A percentile compares a stretch with the other conserved stretches of the same genome.
Conservation (phyloP, 1,140 invertebrate genomes). For the Drosophila subpulchrella region DNA sequence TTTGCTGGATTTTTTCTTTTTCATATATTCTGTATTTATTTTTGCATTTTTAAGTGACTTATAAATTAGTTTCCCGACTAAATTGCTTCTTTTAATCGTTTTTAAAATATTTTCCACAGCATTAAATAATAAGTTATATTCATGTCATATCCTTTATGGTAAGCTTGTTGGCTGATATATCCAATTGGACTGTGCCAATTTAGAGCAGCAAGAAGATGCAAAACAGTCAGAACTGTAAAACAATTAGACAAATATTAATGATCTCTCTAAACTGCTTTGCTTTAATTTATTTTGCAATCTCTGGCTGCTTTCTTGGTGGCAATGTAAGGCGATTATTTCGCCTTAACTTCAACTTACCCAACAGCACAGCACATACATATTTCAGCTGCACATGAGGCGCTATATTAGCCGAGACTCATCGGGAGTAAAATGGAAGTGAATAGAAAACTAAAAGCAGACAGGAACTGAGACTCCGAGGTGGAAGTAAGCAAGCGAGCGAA, state of each 20-base stretch:
- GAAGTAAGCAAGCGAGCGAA: constrained; percentile 27
- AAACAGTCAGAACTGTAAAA: no score
- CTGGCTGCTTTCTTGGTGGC: constrained; percentile 2
- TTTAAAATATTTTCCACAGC: background rate
- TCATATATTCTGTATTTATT: background rate
- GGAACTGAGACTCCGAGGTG: background rate
- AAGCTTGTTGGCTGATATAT: background rate
- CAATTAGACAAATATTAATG: background rate
- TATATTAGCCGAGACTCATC: constrained; percentile 37
- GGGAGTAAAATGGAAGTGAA: background rate
- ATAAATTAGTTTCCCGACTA: background rate
- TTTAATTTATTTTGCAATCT: constrained; percentile 7
- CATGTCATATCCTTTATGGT: no score
- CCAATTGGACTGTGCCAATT: background rate
- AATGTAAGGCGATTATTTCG: constrained; percentile 25
- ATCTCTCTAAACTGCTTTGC: background rate
- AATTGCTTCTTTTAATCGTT: background rate
- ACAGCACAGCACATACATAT: constrained; percentile 31
- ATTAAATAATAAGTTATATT: no score
- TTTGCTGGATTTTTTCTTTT: background rate
- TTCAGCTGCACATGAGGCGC: constrained; percentile 40
- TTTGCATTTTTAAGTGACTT: background rate
- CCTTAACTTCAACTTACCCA: constrained; percentile 22
- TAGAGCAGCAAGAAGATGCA: no score
- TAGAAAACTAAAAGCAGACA: constrained; percentile 5